Evolutionary conservation across 1,140 invertebrate genomes (phyloP).

Genomic region (Drosophila sucinea): DNA sequence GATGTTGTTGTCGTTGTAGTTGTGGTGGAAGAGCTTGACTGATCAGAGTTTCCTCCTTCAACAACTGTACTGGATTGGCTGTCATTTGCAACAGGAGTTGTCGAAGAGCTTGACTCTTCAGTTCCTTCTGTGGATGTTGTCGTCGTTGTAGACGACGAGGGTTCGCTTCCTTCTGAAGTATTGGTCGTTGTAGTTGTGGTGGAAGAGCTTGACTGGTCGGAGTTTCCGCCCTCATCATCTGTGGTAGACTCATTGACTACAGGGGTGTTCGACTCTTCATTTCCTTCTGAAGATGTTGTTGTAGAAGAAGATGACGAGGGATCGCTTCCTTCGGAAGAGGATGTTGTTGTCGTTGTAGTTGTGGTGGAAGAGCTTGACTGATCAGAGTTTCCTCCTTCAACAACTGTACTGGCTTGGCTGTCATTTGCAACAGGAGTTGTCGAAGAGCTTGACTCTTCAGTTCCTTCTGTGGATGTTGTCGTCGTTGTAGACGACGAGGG

Average conservation of each 20-base stretch:
- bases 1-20: slow-evolving; percentile 12
- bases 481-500: background rate
- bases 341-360: slow-evolving; percentile 7
- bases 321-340: background rate
- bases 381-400: background rate
- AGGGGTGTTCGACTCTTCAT: background rate
- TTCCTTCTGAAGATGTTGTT: background rate
- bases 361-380: background rate
- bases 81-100: background rate
- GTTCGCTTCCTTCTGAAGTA: background rate
- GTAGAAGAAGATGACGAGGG: background rate
- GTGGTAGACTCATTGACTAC: background rate
- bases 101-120: background rate
- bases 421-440: background rate
- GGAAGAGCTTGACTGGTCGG: slow-evolving; percentile 9
- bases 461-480: slow-evolving; percentile 5
- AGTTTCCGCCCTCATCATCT: background rate
- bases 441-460: background rate
- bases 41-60: background rate
- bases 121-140: background rate
- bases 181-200: slow-evolving; percentile 4
- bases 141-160: background rate
- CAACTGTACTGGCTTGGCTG: background rate
- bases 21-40: slow-evolving; percentile 16
- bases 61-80: background rate